A percentile compares a stretch with the other conserved stretches of the same genome.
Evolutionary conservation across 2,113 vertebrate species (phyloP).

Genomic region (Sminthopsis crassicaudata): DNA sequence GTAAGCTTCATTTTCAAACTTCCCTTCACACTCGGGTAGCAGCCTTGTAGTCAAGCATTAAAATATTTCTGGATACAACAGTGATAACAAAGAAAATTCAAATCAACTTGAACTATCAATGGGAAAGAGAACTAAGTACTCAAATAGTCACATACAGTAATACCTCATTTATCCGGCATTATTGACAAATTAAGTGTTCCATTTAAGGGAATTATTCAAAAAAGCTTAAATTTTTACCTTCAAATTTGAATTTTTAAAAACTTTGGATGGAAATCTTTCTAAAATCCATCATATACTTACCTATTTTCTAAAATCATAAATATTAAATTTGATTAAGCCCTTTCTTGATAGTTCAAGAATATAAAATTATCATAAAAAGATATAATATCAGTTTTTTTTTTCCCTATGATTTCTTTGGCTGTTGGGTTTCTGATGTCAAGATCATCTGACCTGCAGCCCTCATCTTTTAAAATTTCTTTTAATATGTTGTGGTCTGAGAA

Average conservation of each 20-base stretch:
- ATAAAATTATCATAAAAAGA: background rate
- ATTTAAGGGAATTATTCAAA: background rate
- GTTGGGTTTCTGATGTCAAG: background rate
- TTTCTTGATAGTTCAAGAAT: background rate
- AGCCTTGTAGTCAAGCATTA: background rate
- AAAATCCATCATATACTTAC: background rate
- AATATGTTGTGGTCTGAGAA: background rate
- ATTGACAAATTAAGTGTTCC: background rate
- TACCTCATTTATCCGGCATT: background rate
- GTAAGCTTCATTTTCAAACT: background rate
- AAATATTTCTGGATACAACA: background rate
- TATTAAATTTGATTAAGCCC: background rate
- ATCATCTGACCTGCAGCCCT: background rate
- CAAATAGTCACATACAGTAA: background rate
- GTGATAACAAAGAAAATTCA: background rate
- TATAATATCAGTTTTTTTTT: background rate
- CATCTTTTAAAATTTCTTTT: background rate
- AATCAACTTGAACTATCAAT: background rate
- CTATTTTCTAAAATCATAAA: background rate
- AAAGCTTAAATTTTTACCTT: background rate
- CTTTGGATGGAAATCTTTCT: background rate
- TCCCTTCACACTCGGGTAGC: background rate
- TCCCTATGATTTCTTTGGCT: background rate
- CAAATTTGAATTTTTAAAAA: background rate
- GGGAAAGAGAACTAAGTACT: background rate